Conservation (phyloP, 2,797 vertebrate species). For the Aselliscus stoliczkanus region DNA sequence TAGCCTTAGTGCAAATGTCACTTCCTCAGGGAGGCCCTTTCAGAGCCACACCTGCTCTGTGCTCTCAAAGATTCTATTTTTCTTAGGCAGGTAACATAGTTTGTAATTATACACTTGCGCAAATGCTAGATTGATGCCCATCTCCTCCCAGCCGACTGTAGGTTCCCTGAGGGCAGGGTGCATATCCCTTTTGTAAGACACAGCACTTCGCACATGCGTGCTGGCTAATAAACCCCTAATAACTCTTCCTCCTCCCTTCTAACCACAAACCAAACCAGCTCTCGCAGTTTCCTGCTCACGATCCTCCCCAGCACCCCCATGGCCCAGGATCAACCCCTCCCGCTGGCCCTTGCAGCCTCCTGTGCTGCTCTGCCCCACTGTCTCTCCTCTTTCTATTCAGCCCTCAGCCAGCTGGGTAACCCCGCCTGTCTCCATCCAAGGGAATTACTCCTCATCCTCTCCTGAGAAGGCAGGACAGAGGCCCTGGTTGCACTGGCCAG, state of each 20-base stretch:
- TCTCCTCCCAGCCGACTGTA: background rate
- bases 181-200: background rate
- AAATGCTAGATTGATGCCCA: background rate
- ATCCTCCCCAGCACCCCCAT: background rate
- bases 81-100: background rate
- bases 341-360: background rate
- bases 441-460: background rate
- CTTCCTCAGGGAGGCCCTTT: conserved; percentile 1
- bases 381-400: background rate
- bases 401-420: background rate
- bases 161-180: background rate
- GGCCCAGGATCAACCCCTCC: background rate
- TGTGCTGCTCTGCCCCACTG: background rate
- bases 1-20: background rate
- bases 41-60: background rate
- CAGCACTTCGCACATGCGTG: background rate
- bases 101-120: background rate
- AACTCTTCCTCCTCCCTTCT: background rate
- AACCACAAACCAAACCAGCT: background rate
- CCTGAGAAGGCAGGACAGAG: background rate
- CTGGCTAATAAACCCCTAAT: background rate
- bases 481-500: background rate
- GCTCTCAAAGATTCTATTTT: background rate
- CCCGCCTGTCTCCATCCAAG: background rate
- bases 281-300: background rate